These are phyloP conservation scores for Tenthredo notha DNA, from an alignment of 2,888 invertebrate genomes.

Conservation along the genomic window DNA sequence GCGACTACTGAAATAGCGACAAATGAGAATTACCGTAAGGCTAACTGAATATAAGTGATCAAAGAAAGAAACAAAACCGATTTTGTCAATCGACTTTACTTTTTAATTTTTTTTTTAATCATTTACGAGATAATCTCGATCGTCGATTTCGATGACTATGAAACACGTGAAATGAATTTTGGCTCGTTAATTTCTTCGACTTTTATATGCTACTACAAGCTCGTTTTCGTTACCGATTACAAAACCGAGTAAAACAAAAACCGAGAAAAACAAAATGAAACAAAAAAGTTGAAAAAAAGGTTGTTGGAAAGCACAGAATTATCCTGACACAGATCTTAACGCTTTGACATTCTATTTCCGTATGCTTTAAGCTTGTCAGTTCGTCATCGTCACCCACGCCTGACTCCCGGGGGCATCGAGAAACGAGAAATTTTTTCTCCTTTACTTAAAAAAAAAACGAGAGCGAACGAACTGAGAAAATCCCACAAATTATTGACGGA, in stretches of 20 bases:
- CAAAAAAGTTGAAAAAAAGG: not conserved
- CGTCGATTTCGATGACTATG: not conserved
- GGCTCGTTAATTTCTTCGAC: not conserved
- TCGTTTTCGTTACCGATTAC: not conserved
- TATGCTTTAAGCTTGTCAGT: slow-evolving; percentile 35
- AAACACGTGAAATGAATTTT: not conserved
- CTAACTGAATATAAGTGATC: not conserved
- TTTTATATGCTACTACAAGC: not conserved
- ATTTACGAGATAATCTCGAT: not conserved
- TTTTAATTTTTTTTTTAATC: not conserved
- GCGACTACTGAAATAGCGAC: slow-evolving; percentile 6
- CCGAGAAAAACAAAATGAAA: not conserved
- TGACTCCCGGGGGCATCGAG: not conserved
- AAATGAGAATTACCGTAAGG: not conserved
- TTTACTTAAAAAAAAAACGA: not conserved
- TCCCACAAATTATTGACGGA: not conserved
- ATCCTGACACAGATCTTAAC: slow-evolving; percentile 47
- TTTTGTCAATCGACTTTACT: not conserved
- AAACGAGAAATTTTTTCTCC: slow-evolving; percentile 14
- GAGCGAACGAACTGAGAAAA: not conserved
- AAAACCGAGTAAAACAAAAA: not conserved
- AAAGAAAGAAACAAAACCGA: not conserved
- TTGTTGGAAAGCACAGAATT: slow-evolving; percentile 25
- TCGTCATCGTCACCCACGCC: slow-evolving; percentile 17
- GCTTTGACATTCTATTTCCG: slow-evolving; percentile 43